Percentiles rank a stretch among this genome's conserved stretches.
Evolutionary conservation across 1,140 invertebrate species (phyloP).

Genomic region (Trichoplusia ni): DNA sequence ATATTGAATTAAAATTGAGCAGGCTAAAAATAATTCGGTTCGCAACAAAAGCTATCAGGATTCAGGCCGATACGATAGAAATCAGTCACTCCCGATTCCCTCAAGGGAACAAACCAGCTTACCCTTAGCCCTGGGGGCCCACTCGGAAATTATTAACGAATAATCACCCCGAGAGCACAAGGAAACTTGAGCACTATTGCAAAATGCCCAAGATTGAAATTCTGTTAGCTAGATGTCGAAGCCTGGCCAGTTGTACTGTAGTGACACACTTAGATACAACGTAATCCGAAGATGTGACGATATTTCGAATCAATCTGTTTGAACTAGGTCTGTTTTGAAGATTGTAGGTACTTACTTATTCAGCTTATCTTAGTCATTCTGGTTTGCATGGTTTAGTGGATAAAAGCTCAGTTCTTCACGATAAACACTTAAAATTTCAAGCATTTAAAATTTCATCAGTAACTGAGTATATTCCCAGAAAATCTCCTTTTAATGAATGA

Average conservation of each 20-base stretch:
- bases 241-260: neutral
- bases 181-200: slow-evolving; percentile 4
- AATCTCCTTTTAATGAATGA: too few species aligned
- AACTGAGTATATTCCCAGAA: too few species aligned
- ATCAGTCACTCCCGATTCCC: slow-evolving; percentile 32
- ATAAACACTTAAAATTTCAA: too few species aligned
- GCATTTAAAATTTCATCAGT: too few species aligned
- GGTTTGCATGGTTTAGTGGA: neutral
- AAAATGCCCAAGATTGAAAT: neutral
- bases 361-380: neutral
- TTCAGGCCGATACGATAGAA: slow-evolving; percentile 30
- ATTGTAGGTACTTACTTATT: too few species aligned
- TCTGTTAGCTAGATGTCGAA: neutral
- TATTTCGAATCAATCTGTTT: slow-evolving; percentile 19
- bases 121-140: slow-evolving; percentile 21
- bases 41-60: slow-evolving; percentile 25
- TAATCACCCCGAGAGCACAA: slow-evolving; percentile 10
- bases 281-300: slow-evolving; percentile 20
- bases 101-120: slow-evolving; percentile 35
- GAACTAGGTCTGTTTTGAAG: too few species aligned
- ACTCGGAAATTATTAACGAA: slow-evolving; percentile 38
- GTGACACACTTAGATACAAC: slow-evolving; percentile 6
- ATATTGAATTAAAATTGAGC: slow-evolving; percentile 3
- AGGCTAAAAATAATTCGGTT: slow-evolving; percentile 12
- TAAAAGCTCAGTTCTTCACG: too few species aligned